A percentile compares a stretch with the other conserved stretches of the same genome.
These are phyloP conservation scores for Trileptium ribeirensis DNA, from an alignment of 2,888 invertebrate species.

Conservation along the genomic window DNA sequence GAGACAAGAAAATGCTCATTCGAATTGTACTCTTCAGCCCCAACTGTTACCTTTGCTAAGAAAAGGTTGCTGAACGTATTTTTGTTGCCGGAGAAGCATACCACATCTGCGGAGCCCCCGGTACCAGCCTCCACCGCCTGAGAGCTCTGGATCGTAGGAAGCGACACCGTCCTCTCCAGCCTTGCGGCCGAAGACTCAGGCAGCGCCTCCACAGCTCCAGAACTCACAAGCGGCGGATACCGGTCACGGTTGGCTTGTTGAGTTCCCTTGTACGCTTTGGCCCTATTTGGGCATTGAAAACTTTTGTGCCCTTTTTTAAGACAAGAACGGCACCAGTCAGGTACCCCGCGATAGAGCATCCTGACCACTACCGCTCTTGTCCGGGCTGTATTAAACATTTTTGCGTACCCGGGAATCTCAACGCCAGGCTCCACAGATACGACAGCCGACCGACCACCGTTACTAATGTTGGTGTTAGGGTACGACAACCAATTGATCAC, in stretches of 20 bases:
- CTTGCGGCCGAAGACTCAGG: too few relatives aligned
- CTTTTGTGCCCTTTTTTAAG: background rate
- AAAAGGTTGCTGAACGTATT: background rate
- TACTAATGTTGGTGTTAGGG: background rate
- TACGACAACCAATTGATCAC: background rate
- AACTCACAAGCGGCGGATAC: too few relatives aligned
- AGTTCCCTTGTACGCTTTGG: too few relatives aligned
- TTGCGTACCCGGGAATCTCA: background rate
- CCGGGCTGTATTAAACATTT: background rate
- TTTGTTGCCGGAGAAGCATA: background rate
- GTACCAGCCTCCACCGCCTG: background rate
- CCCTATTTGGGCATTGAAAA: background rate
- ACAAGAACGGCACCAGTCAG: background rate
- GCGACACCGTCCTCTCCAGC: too few relatives aligned
- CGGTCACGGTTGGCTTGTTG: too few relatives aligned
- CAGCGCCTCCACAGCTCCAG: too few relatives aligned
- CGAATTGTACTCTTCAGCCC: background rate
- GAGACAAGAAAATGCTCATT: constrained; percentile 14
- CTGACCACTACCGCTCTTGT: background rate
- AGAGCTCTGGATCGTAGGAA: too few relatives aligned
- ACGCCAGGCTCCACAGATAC: background rate
- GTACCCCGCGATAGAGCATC: background rate
- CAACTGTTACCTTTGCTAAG: background rate
- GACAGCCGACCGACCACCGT: constrained; percentile 13
- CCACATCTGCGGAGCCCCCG: too few relatives aligned